Evolutionary conservation across 2,888 invertebrate species (phyloP).

Genomic region (Esperia sulphurella): DNA sequence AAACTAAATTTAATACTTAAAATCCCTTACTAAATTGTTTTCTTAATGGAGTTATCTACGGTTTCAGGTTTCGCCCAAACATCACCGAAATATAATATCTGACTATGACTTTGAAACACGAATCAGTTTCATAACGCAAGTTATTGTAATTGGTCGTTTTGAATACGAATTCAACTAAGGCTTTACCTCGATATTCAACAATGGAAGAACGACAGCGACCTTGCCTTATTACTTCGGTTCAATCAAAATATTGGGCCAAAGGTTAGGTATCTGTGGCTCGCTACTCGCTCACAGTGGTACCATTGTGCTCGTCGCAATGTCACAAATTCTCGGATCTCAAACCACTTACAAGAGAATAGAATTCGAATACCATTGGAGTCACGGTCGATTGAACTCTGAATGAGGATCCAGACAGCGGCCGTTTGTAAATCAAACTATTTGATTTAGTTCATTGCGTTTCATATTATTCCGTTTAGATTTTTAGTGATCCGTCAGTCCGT

Average conservation of each 20-base stretch:
- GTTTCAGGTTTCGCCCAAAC: no score
- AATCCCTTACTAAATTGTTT: no score
- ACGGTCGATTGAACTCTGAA: constrained; percentile 53
- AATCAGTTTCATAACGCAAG: constrained; percentile 43
- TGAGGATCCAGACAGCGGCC: constrained; percentile 41
- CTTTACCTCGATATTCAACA: constrained; percentile 35
- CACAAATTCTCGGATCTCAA: constrained; percentile 51
- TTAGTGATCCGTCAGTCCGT: no score
- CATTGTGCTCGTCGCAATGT: constrained; percentile 45
- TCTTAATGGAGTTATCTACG: no score
- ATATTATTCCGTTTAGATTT: background rate
- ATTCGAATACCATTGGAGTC: constrained; percentile 56
- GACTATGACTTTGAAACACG: constrained; percentile 25
- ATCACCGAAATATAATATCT: no score
- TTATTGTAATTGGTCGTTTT: constrained; percentile 44
- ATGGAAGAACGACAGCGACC: constrained; percentile 50
- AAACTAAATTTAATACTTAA: no score
- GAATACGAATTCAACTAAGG: constrained; percentile 38
- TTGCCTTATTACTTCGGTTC: constrained; percentile 57
- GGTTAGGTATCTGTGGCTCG: constrained; percentile 44
- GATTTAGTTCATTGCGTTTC: constrained; percentile 12
- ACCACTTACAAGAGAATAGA: constrained; percentile 25
- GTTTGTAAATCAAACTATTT: constrained; percentile 26
- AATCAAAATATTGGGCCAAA: constrained; percentile 62
- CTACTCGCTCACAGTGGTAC: constrained; percentile 5